These are phyloP conservation scores for Hypena proboscidalis DNA, from an alignment of 2,888 invertebrate genomes.

Conservation along the genomic window DNA sequence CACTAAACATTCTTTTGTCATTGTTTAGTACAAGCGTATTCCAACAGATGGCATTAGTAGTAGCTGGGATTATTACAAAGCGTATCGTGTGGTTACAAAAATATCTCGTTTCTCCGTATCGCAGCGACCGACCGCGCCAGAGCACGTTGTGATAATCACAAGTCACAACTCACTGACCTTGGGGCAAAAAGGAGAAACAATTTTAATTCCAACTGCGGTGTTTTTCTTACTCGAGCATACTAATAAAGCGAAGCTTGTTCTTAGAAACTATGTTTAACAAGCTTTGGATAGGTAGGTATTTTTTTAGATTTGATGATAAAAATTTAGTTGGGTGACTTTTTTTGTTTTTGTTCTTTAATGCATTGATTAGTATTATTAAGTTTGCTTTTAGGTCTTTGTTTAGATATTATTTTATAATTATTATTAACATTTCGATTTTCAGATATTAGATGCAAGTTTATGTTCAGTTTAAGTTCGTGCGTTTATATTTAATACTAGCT, in stretches of 20 bases:
- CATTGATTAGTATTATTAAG: too few relatives aligned
- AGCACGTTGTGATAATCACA: constrained; percentile 68
- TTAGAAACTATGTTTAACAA: constrained; percentile 45
- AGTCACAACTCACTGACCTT: constrained; percentile 78
- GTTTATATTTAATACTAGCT: too few relatives aligned
- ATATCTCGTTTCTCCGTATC: constrained; percentile 69
- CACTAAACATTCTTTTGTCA: not conserved
- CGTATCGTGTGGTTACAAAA: constrained; percentile 55
- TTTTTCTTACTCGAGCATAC: constrained; percentile 68
- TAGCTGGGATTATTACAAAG: constrained; percentile 24
- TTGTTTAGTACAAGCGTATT: constrained; percentile 29
- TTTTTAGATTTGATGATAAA: not conserved
- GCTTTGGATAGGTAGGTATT: not conserved
- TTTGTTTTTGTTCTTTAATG: too few relatives aligned
- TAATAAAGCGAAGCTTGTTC: constrained; percentile 62
- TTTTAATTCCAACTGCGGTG: constrained; percentile 70
- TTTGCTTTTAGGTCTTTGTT: too few relatives aligned
- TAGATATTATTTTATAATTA: too few relatives aligned
- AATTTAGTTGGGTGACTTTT: too few relatives aligned
- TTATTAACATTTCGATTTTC: too few relatives aligned
- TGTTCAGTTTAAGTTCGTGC: too few relatives aligned
- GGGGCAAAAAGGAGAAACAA: constrained; percentile 78
- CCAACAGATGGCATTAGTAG: constrained; percentile 64
- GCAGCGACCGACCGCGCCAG: constrained; percentile 47
- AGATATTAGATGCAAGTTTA: too few relatives aligned